These are phyloP conservation scores for Adelognathus sp. DNA, from an alignment of 2,888 invertebrate genomes.

Conservation along the genomic window DNA sequence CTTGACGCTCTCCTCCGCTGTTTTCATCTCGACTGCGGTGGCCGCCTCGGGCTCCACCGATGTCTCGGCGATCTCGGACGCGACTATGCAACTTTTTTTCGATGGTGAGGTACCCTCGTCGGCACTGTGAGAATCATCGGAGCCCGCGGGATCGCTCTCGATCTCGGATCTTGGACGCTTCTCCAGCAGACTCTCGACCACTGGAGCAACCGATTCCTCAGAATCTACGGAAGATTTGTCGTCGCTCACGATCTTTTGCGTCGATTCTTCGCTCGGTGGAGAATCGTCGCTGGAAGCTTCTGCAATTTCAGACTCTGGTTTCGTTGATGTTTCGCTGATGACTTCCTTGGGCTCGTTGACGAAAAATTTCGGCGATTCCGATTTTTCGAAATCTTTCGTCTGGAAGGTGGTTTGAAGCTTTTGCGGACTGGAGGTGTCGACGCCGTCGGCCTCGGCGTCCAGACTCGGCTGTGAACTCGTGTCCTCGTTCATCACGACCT, in stretches of 20 bases:
- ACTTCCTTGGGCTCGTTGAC: not conserved
- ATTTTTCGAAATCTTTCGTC: constrained; percentile 73
- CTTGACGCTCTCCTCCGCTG: not conserved
- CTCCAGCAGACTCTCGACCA: constrained; percentile 55
- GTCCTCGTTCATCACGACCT: constrained; percentile 78
- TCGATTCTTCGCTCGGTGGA: not conserved
- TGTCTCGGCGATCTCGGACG: constrained; percentile 12
- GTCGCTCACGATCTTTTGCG: not conserved
- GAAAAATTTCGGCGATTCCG: constrained; percentile 50
- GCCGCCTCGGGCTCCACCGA: not conserved
- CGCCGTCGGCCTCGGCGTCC: constrained; percentile 74
- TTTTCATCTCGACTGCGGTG: not conserved
- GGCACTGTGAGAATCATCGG: not conserved
- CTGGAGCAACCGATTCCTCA: constrained; percentile 46
- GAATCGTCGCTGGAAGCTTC: not conserved
- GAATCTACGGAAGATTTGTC: constrained; percentile 35
- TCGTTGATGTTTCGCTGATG: no score
- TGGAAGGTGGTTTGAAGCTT: constrained; percentile 79
- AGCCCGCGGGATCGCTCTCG: constrained; percentile 26
- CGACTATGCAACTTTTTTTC: constrained; percentile 7
- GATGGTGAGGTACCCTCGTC: not conserved
- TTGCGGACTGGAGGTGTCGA: constrained; percentile 64
- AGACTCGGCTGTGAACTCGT: constrained; percentile 78
- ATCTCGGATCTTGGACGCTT: constrained; percentile 50
- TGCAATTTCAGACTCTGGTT: not conserved